These are phyloP conservation scores for Drosophila azteca DNA, from an alignment of 1,140 invertebrate species.

Conservation along the genomic window DNA sequence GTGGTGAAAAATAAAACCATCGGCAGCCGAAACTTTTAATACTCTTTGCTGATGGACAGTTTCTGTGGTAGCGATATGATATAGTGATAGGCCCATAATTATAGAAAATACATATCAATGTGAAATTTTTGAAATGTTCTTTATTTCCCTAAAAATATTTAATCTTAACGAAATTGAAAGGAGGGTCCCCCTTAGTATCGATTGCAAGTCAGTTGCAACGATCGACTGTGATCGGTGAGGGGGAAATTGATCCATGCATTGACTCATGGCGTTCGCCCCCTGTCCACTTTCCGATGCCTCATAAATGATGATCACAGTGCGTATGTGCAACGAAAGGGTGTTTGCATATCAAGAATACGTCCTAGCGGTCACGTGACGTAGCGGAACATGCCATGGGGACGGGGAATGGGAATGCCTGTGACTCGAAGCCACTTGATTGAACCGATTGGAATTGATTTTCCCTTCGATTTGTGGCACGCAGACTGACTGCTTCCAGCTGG, in stretches of 20 bases:
- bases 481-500: background rate
- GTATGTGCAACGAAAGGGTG: conserved; percentile 24
- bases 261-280: conserved; percentile 6
- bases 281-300: conserved; percentile 1
- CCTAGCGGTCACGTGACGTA: conserved; percentile 23
- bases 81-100: too few relatives aligned
- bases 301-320: conserved; percentile 27
- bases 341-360: conserved; percentile 54
- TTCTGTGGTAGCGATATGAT: too few relatives aligned
- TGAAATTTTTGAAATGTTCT: too few relatives aligned
- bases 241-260: conserved; percentile 9
- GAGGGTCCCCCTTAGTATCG: too few relatives aligned
- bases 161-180: too few relatives aligned
- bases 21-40: background rate
- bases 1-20: too few relatives aligned
- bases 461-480: conserved; percentile 2
- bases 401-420: background rate
- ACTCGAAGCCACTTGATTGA: background rate
- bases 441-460: conserved; percentile 1
- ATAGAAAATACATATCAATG: too few relatives aligned
- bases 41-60: too few relatives aligned
- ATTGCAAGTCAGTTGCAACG: too few relatives aligned
- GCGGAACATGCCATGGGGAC: background rate
- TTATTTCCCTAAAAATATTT: too few relatives aligned
- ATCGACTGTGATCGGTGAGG: too few relatives aligned